Percentiles rank a stretch among this genome's conserved stretches.
These are phyloP conservation scores for Operophtera brumata DNA, from an alignment of 2,888 invertebrate species.

Conservation along the genomic window DNA sequence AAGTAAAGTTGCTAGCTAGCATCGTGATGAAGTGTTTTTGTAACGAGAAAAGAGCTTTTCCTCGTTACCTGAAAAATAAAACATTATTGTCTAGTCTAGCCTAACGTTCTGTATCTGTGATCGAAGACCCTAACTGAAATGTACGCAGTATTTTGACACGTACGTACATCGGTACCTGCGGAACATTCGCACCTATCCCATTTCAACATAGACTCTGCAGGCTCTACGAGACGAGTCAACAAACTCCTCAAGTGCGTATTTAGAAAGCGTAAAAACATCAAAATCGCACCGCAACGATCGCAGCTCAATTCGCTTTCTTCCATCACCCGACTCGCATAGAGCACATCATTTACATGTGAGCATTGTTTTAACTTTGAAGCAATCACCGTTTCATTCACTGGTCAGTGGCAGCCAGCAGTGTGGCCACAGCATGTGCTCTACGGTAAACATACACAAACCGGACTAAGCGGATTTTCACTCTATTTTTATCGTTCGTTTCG, in stretches of 20 bases:
- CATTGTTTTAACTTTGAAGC: conserved; percentile 39
- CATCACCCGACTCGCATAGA: conserved; percentile 29
- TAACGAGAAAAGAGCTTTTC: no score
- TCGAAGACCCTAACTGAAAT: no score
- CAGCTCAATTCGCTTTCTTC: conserved; percentile 69
- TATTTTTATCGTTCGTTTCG: no score
- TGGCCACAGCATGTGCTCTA: conserved; percentile 12
- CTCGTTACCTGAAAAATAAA: no score
- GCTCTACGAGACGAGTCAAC: conserved; percentile 22
- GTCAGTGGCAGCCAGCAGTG: conserved; percentile 10
- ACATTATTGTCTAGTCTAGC: no score
- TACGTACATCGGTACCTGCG: no score
- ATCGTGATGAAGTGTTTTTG: neutral
- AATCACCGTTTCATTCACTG: conserved; percentile 8
- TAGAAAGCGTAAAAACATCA: conserved; percentile 76
- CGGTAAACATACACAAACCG: no score
- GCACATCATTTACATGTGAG: conserved; percentile 56
- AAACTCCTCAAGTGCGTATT: conserved; percentile 49
- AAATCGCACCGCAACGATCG: conserved; percentile 58
- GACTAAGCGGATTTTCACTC: no score
- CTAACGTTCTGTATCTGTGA: no score
- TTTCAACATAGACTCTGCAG: neutral
- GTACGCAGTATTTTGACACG: no score
- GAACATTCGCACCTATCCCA: no score
- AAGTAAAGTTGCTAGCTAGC: neutral